Evolutionary conservation across 2,113 vertebrate species (phyloP).

Genomic region (Centropus bengalensis): DNA sequence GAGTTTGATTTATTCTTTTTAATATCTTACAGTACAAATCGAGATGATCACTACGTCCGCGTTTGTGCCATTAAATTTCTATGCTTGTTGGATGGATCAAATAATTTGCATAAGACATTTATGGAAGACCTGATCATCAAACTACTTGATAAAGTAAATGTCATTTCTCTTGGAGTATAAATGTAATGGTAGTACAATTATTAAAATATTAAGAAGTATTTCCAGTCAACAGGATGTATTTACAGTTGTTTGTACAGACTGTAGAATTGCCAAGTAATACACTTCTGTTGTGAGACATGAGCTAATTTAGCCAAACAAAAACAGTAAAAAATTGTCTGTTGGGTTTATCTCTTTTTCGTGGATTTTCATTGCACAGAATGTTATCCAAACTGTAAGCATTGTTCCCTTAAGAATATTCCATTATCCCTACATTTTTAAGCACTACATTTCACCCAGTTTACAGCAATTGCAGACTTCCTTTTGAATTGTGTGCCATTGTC

Average conservation of each 20-base stretch:
- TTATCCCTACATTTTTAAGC: neutral
- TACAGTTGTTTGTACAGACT: neutral
- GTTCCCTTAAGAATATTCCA: neutral
- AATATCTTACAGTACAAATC: slow-evolving; percentile 80
- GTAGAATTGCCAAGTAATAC: neutral
- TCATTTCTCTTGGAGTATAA: neutral
- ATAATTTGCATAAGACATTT: slow-evolving; percentile 78
- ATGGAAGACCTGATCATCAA: slow-evolving; percentile 84
- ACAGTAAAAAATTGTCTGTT: neutral
- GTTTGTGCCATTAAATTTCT: slow-evolving; percentile 87
- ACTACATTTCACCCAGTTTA: neutral
- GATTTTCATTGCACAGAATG: neutral
- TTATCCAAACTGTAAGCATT: neutral
- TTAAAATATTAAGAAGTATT: neutral
- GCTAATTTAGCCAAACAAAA: neutral
- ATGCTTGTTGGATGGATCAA: slow-evolving; percentile 81
- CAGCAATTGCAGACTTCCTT: neutral
- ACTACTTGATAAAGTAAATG: slow-evolving; percentile 87
- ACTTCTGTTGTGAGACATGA: rapidly evolving
- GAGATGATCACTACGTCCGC: slow-evolving; percentile 90
- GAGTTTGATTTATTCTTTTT: neutral
- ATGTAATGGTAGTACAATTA: neutral
- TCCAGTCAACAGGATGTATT: neutral
- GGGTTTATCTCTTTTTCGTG: neutral
- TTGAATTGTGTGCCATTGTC: neutral